These are phyloP conservation scores for Harpagoxenus sublaevis DNA, from an alignment of 2,888 invertebrate genomes.

Conservation along the genomic window DNA sequence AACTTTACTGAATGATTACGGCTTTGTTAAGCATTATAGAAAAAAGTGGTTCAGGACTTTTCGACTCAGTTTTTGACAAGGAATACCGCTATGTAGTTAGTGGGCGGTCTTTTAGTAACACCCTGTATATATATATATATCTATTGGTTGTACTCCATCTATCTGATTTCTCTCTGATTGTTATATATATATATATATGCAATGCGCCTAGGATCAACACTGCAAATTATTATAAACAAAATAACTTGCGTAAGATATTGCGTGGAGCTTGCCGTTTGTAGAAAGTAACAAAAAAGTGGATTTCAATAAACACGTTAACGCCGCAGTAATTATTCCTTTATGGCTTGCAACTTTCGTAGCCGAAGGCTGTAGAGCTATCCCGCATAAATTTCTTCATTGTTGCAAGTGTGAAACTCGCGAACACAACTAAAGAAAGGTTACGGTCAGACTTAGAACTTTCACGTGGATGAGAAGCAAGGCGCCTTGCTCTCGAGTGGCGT, in stretches of 20 bases:
- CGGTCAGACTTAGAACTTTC: conserved; percentile 80
- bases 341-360: not conserved
- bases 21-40: too few species aligned
- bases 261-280: not conserved
- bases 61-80: too few species aligned
- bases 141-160: not conserved
- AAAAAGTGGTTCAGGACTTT: too few species aligned
- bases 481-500: conserved; percentile 31
- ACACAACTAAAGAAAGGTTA: conserved; percentile 74
- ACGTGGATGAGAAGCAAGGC: conserved; percentile 70
- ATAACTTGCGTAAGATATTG: not conserved
- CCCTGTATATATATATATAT: too few species aligned
- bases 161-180: not conserved
- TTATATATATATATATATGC: not conserved
- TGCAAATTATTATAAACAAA: not conserved
- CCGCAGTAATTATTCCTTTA: conserved; percentile 31
- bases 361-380: not conserved
- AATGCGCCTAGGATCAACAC: not conserved
- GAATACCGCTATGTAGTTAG: too few species aligned
- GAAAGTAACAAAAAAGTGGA: not conserved
- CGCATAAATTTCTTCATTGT: conserved; percentile 58
- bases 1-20: too few species aligned
- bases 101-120: too few species aligned
- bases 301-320: conserved; percentile 5
- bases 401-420: conserved; percentile 28